phyloP scores from a whole-genome alignment of 1,140 invertebrate genomes.

The Pogonognathellus flavescens region DNA sequence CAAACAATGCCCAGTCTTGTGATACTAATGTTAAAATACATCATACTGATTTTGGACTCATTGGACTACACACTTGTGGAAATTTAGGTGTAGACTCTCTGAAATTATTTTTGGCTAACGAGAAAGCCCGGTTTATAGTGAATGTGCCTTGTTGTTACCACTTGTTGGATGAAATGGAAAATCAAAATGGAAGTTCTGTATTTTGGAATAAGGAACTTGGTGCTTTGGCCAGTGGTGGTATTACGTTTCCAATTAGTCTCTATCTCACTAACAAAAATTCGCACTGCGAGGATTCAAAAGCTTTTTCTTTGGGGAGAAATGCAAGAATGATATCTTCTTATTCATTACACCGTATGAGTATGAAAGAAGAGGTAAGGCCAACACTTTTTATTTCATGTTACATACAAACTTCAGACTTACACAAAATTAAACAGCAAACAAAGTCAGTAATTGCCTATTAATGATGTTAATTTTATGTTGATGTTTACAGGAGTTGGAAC shows the following conservation, averaged over 20 bases:
- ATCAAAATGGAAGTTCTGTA: neutral
- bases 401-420: too few relatives aligned
- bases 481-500: constrained; percentile 71
- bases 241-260: constrained; percentile 78
- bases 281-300: constrained; percentile 54
- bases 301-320: constrained; percentile 79
- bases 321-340: constrained; percentile 87
- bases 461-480: neutral
- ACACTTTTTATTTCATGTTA: neutral
- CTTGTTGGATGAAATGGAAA: constrained; percentile 77
- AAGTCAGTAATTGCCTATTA: neutral
- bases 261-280: constrained; percentile 72
- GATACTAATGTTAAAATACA: neutral
- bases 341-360: constrained; percentile 78
- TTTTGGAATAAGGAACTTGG: neutral
- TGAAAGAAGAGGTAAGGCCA: constrained; percentile 72
- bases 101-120: constrained; percentile 77
- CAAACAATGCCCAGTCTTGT: neutral
- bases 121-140: constrained; percentile 76
- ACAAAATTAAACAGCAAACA: neutral
- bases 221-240: neutral
- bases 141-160: constrained; percentile 94
- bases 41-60: constrained; percentile 72
- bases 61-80: constrained; percentile 92
- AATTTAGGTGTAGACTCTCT: constrained; percentile 83